These are phyloP conservation scores for Heliconius himera DNA, from an alignment of 1,140 invertebrate species.

Conservation along the genomic window DNA sequence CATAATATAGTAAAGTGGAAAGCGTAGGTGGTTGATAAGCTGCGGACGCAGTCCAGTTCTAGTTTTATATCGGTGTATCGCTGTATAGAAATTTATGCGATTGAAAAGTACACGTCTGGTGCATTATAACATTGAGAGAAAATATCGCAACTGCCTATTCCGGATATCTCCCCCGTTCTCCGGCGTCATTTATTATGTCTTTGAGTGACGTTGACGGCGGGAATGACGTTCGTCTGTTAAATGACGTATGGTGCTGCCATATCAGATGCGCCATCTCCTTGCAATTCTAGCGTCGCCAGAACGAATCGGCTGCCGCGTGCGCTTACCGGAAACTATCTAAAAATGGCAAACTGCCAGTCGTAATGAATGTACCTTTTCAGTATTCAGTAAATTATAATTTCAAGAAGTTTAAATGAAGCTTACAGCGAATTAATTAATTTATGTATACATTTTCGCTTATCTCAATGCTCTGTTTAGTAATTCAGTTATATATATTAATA, in stretches of 20 bases:
- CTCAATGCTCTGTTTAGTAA: conserved; percentile 13
- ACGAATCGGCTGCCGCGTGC: conserved; percentile 60
- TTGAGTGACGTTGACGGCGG: not conserved
- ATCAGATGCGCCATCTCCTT: conserved; percentile 56
- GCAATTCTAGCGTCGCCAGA: conserved; percentile 63
- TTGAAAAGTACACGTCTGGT: conserved; percentile 61
- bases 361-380: conserved; percentile 61
- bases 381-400: conserved; percentile 52
- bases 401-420: conserved; percentile 31
- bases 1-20: conserved; percentile 49
- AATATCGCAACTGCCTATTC: conserved; percentile 30
- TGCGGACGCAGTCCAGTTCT: conserved; percentile 59
- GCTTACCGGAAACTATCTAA: conserved; percentile 64
- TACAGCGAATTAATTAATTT: not conserved
- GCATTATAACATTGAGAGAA: conserved; percentile 51
- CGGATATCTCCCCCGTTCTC: conserved; percentile 34
- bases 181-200: conserved; percentile 7
- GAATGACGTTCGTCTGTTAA: conserved; percentile 34
- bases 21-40: conserved; percentile 71
- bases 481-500: not conserved
- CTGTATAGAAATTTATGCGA: conserved; percentile 54
- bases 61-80: conserved; percentile 67
- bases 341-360: conserved; percentile 69
- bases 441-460: conserved; percentile 14
- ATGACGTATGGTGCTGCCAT: conserved; percentile 62